Evolutionary conservation across 1,140 invertebrate genomes (phyloP).

Genomic region (Psilanteris sp.): DNA sequence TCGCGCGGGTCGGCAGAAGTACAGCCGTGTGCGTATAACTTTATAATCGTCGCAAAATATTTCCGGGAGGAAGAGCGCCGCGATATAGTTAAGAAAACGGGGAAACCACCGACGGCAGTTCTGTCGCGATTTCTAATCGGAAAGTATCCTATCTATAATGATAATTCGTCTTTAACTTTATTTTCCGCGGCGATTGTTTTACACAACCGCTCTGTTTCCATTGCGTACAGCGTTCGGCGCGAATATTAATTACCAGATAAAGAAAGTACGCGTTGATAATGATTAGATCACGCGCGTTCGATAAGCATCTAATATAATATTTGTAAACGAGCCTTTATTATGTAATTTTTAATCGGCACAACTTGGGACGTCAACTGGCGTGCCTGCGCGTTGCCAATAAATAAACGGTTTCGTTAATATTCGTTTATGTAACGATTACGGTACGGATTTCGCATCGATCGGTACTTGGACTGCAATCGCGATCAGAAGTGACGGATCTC

Average conservation of each 20-base stretch:
- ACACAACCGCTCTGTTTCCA: not conserved
- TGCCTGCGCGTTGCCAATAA: no score
- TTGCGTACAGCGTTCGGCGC: not conserved
- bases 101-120: conserved; percentile 3
- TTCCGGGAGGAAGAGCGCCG: conserved; percentile 21
- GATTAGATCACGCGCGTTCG: not conserved
- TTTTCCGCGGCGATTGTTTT: conserved; percentile 26
- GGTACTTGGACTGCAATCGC: no score
- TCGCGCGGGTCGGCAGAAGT: no score
- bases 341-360: conserved; percentile 26
- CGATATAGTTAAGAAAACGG: conserved; percentile 14
- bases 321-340: conserved; percentile 9
- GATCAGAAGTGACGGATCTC: no score
- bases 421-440: no score
- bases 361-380: no score
- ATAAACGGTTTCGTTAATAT: no score
- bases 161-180: conserved; percentile 13
- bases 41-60: conserved; percentile 8
- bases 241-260: not conserved
- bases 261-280: conserved; percentile 2
- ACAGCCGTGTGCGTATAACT: not conserved
- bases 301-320: not conserved
- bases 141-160: conserved; percentile 21
- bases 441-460: no score
- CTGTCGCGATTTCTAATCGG: conserved; percentile 35